Base-by-base conservation (phyloP, 2,888 invertebrate genomes). In the Cataglyphis livida region DNA sequence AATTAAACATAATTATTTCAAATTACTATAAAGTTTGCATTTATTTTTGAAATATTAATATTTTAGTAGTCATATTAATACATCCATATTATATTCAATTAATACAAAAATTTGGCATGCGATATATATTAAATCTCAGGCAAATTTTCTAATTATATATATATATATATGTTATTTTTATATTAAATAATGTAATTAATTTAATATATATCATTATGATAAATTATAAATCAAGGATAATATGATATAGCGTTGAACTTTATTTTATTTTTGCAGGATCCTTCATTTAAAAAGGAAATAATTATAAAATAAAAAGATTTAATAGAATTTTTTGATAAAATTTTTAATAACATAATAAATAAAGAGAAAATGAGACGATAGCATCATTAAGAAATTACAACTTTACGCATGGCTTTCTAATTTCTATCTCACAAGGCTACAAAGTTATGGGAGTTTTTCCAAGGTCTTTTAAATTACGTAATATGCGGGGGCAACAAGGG, bases 401-500 rank as follows among this genome's bases (percentile, higher is more conserved):
- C 9, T 64, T 44, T 32, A 48, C 35, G 32, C n/a, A n/a, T 7
- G 7, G 7, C 32, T 18, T 54, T 78, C 41, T 70, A 44, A 78
- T 59, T 6, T 64, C 6, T 57, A 15, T 38, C 44, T 44, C 21
- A 59, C 59, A 21, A 44, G 12, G 25, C 41, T 59, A 70, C 32
- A 51, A 21, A 78, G 71, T 35, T 41, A 75, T n/a, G 32, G 9
- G 48, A 70, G 44, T 44, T 78, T 61, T 78, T 61, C 71, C 35
- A 25, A 48, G 71, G 12, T 32, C 59, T 59, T 71, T 71, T 70
- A 78, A 78, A 61, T 78, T 78, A 59, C 71, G 71, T 48, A 71
- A 64, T 35, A 15, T 28, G 25, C 2, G 21, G 59, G 78, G 59
- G 44, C 25, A 78, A 44, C 57, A n/a, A 44, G 48, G 57, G 35